These are phyloP conservation scores for Synanthedon andrenaeformis DNA, from an alignment of 2,888 invertebrate genomes.

Conservation along the genomic window DNA sequence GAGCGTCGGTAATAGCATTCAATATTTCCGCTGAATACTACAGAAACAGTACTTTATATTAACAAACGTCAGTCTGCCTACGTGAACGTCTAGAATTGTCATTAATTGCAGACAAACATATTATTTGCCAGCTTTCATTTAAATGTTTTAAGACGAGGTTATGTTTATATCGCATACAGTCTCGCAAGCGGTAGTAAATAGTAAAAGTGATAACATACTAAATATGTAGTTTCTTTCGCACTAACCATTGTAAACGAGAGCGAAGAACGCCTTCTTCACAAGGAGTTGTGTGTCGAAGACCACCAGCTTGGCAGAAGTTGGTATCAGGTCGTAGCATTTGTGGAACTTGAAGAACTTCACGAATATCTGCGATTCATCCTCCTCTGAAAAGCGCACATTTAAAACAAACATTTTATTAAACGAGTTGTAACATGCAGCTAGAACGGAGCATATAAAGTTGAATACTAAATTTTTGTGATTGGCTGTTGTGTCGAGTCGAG, in stretches of 20 bases:
- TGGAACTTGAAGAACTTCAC: slow-evolving; percentile 99
- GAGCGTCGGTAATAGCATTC: no score
- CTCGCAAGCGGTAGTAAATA: neutral
- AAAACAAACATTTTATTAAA: neutral
- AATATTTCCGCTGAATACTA: no score
- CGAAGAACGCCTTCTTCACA: slow-evolving; percentile 99
- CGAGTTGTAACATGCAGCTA: neutral
- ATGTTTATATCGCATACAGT: neutral
- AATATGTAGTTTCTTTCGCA: slow-evolving; percentile 6
- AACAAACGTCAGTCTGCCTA: no score
- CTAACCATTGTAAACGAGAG: slow-evolving; percentile 96
- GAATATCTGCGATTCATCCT: slow-evolving; percentile 97
- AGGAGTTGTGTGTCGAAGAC: slow-evolving; percentile 98
- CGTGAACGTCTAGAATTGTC: no score
- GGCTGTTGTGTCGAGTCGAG: neutral
- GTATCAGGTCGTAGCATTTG: slow-evolving; percentile 99
- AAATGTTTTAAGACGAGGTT: no score
- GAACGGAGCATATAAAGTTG: neutral
- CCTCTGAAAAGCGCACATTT: slow-evolving; percentile 73
- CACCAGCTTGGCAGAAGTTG: slow-evolving; percentile 98
- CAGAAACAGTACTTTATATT: no score
- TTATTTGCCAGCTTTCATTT: no score
- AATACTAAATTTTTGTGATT: neutral
- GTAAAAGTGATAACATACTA: neutral
- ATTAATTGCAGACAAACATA: no score